Base-by-base conservation (phyloP, 2,888 invertebrate genomes). In the Morpho achilles region DNA sequence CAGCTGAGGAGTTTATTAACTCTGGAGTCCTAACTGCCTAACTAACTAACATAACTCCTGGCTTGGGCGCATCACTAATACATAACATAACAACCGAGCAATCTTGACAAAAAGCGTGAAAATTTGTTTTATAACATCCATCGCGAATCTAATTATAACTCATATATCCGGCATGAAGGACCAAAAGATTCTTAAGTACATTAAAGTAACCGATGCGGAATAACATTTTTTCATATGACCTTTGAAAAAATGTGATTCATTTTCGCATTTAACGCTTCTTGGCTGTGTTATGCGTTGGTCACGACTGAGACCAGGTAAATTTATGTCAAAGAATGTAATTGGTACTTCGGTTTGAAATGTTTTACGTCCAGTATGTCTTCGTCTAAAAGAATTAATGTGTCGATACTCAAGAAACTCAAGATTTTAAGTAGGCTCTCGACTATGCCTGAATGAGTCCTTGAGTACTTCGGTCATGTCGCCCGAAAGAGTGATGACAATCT, bases 41-140 rank as follows among this genome's bases (percentile, higher is more conserved):
- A 32, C 32, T 32, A 32, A 32, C 32, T 32, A 32, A 32, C 5
- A 0, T 5, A 32, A 32, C 32, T 32, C 5, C 32, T 3, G 32
- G 4, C 32, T 32, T 5, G 32, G 32, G 5, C 32, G 22, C 51
- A 51, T 9, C 43, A 53, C 43, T 51, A 43, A 3, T 5, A 10
- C 22, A 7, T 22, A 7, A 39, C 8, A 42, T 48, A 16, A 50
- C 40, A n/a, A 51, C 43, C 9, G 23, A 70, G 67, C 67, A 62
- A 68, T 69, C 72, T 72, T 67, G 53, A 67, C 67, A 69, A 73
- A 74, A 71, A 71, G 72, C 74, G 68, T 77, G 69, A 57, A 69
- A 70, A 70, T 75, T 74, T 66, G 60, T 63, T 67, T 71, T 71
- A 70, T 74, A 69, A 62, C 66, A 61, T 60, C 69, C 76, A 73